These are phyloP conservation scores for Panthera tigris DNA, from an alignment of 2,113 vertebrate genomes.

Conservation along the genomic window DNA sequence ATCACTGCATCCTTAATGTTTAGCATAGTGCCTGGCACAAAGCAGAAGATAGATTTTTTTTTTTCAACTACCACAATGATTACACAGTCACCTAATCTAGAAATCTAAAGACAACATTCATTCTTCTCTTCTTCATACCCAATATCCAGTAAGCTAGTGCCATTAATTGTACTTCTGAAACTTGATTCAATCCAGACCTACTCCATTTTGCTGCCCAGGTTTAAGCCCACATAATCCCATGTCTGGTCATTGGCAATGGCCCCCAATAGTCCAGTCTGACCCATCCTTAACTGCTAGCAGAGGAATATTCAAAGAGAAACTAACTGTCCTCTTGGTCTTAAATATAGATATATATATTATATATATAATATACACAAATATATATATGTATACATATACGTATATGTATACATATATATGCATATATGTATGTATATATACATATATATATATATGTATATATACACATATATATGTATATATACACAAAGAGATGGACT, in stretches of 20 bases:
- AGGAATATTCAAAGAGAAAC: background rate
- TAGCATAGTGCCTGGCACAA: background rate
- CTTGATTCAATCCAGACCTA: background rate
- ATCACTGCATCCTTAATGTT: background rate
- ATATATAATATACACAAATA: too few relatives aligned
- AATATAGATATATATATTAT: too few relatives aligned
- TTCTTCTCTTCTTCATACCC: background rate
- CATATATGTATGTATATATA: too few relatives aligned
- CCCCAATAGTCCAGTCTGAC: too few relatives aligned
- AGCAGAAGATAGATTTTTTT: background rate
- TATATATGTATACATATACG: too few relatives aligned
- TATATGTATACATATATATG: too few relatives aligned
- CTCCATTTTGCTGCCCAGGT: background rate
- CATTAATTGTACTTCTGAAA: background rate
- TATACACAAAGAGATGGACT: accelerated
- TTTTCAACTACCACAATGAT: background rate
- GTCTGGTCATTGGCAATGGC: background rate
- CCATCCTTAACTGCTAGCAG: background rate
- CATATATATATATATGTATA: accelerated
- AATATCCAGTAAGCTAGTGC: background rate
- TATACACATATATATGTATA: background rate
- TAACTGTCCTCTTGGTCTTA: background rate
- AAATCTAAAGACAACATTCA: background rate
- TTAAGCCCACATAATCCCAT: background rate
- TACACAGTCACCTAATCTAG: background rate